These are phyloP conservation scores for Xestia ashworthii DNA, from an alignment of 2,888 invertebrate genomes.

Conservation along the genomic window DNA sequence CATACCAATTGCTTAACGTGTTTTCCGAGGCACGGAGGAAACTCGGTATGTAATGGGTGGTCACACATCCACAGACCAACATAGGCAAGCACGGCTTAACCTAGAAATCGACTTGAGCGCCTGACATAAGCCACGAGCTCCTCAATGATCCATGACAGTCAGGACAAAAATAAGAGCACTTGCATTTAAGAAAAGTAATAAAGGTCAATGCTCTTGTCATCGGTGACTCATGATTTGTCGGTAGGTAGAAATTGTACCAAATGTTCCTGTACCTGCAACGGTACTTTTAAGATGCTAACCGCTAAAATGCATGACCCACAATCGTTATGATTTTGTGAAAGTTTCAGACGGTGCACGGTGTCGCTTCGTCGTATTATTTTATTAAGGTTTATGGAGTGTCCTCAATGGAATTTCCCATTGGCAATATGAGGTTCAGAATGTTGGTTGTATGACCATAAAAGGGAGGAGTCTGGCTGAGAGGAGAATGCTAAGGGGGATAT, in stretches of 20 bases:
- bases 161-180: not conserved
- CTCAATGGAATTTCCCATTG: not conserved
- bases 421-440: not conserved
- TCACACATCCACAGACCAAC: too few relatives aligned
- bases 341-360: conserved; percentile 43
- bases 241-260: conserved; percentile 41
- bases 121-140: too few relatives aligned
- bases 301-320: conserved; percentile 52
- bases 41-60: too few relatives aligned
- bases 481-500: not conserved
- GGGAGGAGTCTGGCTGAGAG: not conserved
- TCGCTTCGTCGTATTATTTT: conserved; percentile 10
- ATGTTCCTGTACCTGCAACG: conserved; percentile 50
- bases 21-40: too few relatives aligned
- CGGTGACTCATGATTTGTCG: conserved; percentile 50
- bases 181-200: not conserved
- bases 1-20: too few relatives aligned
- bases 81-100: too few relatives aligned
- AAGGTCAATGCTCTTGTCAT: conserved; percentile 54
- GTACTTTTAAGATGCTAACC: conserved; percentile 54
- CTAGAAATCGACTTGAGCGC: too few relatives aligned
- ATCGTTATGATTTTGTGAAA: conserved; percentile 53
- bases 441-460: not conserved
- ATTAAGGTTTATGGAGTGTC: conserved; percentile 6
- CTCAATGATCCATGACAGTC: not conserved